These are phyloP conservation scores for Harpagoxenus sublaevis DNA, from an alignment of 2,888 invertebrate species.

Conservation along the genomic window DNA sequence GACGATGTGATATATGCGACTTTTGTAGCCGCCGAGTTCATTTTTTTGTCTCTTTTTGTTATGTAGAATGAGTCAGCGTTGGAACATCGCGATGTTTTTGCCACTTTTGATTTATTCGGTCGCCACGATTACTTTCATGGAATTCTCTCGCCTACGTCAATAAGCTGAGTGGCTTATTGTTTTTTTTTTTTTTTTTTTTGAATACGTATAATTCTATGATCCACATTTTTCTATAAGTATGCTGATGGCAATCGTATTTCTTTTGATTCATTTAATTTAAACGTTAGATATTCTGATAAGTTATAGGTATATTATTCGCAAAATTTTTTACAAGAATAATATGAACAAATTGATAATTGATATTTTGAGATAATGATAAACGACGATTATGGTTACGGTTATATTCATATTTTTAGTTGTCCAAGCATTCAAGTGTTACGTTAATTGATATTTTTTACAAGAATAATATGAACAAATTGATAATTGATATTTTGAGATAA, in stretches of 20 bases:
- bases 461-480: neutral
- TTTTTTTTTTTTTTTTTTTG: neutral
- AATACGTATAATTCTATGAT: constrained; percentile 12
- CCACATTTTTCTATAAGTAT: neutral
- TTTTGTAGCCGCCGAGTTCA: neutral
- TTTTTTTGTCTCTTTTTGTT: neutral
- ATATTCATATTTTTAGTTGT: neutral
- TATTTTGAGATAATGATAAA: neutral
- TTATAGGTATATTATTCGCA: neutral
- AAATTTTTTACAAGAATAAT: neutral
- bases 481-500: neutral
- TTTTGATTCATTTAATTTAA: neutral
- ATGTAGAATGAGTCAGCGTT: constrained; percentile 2
- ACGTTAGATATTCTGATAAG: neutral
- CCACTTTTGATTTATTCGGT: constrained; percentile 16
- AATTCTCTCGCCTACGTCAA: constrained; percentile 7
- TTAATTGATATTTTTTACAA: neutral
- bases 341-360: neutral
- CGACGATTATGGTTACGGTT: neutral
- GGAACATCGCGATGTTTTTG: constrained; percentile 21
- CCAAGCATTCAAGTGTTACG: neutral
- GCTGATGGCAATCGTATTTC: neutral
- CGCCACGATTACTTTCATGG: constrained; percentile 1
- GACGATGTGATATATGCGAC: constrained; percentile 18
- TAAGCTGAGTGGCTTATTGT: neutral